A percentile compares a stretch with the other conserved stretches of the same genome.
phyloP scores from a whole-genome alignment of 2,888 invertebrate genomes.

The Spatulosminthurus flaviceps region DNA sequence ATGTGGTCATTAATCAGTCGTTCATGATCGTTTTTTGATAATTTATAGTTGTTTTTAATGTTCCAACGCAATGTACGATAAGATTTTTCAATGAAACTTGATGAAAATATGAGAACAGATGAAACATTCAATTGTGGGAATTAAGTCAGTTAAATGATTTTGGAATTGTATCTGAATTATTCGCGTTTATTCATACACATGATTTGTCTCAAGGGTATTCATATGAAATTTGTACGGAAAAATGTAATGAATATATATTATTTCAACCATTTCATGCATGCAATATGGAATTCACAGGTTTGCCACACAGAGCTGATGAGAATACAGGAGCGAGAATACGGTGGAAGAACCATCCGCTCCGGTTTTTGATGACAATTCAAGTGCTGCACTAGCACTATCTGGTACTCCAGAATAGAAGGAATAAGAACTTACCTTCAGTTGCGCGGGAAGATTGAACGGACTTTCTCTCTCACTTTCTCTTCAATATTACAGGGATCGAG shows the following conservation, averaged over 20 bases:
- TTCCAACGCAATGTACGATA: not conserved
- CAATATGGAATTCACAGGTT: no score
- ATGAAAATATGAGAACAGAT: no score
- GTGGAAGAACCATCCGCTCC: not conserved
- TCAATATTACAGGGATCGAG: no score
- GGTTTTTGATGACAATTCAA: not conserved
- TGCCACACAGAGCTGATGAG: not conserved
- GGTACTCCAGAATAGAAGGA: not conserved
- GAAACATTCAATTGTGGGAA: no score
- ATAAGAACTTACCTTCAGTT: not conserved
- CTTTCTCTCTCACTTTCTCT: not conserved
- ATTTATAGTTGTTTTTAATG: not conserved
- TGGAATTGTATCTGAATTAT: no score
- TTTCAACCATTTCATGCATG: no score
- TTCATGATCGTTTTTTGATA: not conserved
- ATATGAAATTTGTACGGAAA: no score
- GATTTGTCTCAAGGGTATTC: no score
- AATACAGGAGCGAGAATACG: no score
- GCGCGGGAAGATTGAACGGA: conserved; percentile 4
- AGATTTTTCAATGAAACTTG: not conserved
- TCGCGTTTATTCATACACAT: no score
- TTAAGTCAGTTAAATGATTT: no score
- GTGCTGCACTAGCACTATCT: not conserved
- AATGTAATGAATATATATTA: no score
- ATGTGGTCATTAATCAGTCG: not conserved